Evolutionary conservation across 1,140 invertebrate species (phyloP).

Genomic region (Teleopsis dalmanni): DNA sequence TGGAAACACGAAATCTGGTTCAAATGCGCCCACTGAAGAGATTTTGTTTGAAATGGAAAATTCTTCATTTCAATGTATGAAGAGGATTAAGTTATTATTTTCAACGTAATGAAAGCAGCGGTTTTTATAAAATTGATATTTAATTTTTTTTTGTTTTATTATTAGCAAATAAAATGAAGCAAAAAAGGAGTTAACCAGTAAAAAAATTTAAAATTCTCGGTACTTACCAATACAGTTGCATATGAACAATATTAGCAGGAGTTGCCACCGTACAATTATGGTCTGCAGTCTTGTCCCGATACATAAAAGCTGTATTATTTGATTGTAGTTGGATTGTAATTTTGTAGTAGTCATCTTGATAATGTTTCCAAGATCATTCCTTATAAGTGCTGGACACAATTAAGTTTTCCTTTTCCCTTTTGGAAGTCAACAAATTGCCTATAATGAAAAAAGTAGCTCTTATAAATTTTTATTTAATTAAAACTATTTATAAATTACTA

Average conservation of each 20-base stretch:
- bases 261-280: conserved; percentile 23
- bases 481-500: too few relatives aligned
- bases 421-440: too few relatives aligned
- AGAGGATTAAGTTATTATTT: background rate
- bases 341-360: too few relatives aligned
- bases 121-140: background rate
- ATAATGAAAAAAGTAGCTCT: too few relatives aligned
- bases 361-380: too few relatives aligned
- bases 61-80: conserved; percentile 20
- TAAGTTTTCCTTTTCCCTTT: too few relatives aligned
- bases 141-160: background rate
- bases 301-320: too few relatives aligned
- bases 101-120: background rate
- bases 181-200: background rate
- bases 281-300: too few relatives aligned
- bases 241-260: conserved; percentile 22
- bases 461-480: too few relatives aligned
- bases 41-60: conserved; percentile 44
- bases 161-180: conserved; percentile 6
- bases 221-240: conserved; percentile 40
- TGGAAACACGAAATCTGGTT: conserved; percentile 76
- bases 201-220: background rate
- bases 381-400: too few relatives aligned
- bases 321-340: too few relatives aligned
- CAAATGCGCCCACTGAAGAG: conserved; percentile 53